Evolutionary conservation across 2,888 invertebrate species (phyloP).

Genomic region (Trachelus tabidus): DNA sequence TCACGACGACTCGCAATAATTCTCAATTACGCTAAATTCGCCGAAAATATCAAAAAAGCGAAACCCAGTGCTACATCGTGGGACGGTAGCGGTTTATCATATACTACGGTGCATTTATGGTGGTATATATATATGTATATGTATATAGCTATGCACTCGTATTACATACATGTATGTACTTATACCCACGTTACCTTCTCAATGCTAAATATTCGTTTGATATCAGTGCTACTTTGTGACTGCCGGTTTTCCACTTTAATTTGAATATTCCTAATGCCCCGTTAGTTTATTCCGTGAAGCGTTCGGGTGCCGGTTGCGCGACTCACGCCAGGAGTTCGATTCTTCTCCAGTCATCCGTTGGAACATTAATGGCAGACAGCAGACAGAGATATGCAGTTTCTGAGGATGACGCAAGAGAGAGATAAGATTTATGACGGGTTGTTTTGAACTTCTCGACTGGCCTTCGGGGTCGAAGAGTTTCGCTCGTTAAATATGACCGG

Average conservation of each 20-base stretch:
- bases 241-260: neutral
- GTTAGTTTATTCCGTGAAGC: neutral
- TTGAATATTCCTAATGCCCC: neutral
- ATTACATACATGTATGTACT: neutral
- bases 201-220: neutral
- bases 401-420: neutral
- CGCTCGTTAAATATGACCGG: neutral
- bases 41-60: neutral
- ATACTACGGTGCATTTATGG: no score
- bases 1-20: neutral
- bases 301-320: neutral
- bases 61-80: neutral
- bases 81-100: no score
- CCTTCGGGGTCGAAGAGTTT: neutral
- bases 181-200: neutral
- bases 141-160: neutral
- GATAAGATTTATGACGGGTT: neutral
- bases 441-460: neutral
- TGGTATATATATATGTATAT: neutral
- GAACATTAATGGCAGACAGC: neutral
- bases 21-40: neutral
- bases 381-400: neutral
- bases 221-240: neutral
- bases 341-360: neutral
- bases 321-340: neutral